phyloP scores from a whole-genome alignment of 2,113 vertebrate genomes.

The Odontophorus gujanensis region DNA sequence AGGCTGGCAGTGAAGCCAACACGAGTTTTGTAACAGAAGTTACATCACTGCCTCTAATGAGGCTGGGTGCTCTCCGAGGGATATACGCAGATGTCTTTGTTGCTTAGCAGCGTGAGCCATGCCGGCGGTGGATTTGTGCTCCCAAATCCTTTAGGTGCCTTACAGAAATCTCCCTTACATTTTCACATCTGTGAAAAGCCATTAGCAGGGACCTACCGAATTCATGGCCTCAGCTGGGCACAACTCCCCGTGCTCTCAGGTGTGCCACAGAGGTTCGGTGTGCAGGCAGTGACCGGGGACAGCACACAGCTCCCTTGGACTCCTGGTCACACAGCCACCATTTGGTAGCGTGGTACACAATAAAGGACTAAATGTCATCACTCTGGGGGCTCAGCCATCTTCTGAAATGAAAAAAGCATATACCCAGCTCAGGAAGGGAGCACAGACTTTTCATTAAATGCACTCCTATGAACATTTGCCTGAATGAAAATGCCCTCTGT shows the following conservation, averaged over 20 bases:
- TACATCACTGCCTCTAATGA: background rate
- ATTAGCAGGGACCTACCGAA: background rate
- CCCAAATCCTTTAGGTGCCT: background rate
- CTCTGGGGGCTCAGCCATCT: background rate
- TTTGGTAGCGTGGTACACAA: background rate
- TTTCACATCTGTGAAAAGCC: background rate
- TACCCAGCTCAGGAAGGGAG: background rate
- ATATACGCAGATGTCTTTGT: background rate
- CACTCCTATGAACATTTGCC: rapidly evolving
- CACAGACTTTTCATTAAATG: background rate
- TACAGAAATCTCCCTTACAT: background rate
- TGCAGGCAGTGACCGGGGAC: background rate
- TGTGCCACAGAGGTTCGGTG: background rate
- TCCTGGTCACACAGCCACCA: too few species aligned
- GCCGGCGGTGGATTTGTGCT: background rate
- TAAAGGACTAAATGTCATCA: background rate
- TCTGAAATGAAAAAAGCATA: background rate
- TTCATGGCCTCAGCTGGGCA: background rate
- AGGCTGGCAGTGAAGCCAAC: background rate
- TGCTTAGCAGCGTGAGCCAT: background rate
- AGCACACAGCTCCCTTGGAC: background rate
- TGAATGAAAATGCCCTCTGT: background rate
- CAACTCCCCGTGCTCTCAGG: background rate
- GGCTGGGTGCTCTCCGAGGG: background rate
- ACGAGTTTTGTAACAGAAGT: background rate